Evolutionary conservation across 2,888 invertebrate genomes (phyloP), one percentile per base, ranked within the genome.

Genomic region (Saturnia pavonia): DNA sequence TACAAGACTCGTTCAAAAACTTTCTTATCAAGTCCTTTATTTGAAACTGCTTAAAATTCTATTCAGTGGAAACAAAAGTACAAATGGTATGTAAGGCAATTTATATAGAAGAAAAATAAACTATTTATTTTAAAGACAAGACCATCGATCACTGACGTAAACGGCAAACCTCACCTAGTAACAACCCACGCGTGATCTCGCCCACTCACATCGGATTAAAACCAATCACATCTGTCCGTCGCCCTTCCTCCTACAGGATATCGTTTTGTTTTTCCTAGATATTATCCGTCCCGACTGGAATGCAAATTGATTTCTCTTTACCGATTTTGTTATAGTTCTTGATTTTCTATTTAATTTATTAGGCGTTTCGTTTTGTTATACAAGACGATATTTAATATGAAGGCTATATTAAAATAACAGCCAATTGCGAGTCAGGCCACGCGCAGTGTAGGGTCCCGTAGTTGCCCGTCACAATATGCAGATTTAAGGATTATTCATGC

Each of bases 191-290:
- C 73, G 71, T 71, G 73, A 71, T 71, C 27, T 27, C 27, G 34
- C 63, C 45, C 67, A 69, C 66, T 69, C 69, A 48, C 71, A 69
- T 42, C 63, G 68, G 73, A 71, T 71, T 73, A 70, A 68, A 73
- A 71, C 70, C 71, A 73, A 73, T 73, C 70, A 57, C 70, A 70
- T 71, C 40, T 67, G 66, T 71, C 40, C 60, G 66, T 40, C 27
- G 54, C 67, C 63, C 51, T 71, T 73, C 54, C 48, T 69, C 40
- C 19, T 67, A 16, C 45, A 45, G 25, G 69, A 60, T 69, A 48
- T 72, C 34, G 63, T 19, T 63, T 63, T 8, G 34, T 16, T 27
- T 34, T 34, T 34, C 34, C 63, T 63, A 27, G 16, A 27, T 63
- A 16, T 34, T 63, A 34, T 63, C 16, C 34, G 1, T 27, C 11